Conservation (phyloP, 1,140 invertebrate species). For the Lithobius niger region DNA sequence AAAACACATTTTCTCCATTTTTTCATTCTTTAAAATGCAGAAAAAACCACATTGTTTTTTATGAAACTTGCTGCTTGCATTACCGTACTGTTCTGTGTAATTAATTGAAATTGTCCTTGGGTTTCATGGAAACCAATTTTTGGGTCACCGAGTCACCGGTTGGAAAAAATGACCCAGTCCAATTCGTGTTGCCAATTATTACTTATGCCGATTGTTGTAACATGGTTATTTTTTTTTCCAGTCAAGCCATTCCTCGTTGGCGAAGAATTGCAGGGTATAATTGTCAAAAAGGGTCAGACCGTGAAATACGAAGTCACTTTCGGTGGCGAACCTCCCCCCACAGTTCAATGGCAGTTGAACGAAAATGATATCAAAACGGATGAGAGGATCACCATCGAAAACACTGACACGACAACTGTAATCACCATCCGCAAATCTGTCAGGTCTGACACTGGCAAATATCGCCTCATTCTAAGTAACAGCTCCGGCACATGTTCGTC, state of each 20-base stretch:
- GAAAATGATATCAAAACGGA: slow-evolving; percentile 55
- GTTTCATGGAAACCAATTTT: too few species aligned
- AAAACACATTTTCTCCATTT: too few species aligned
- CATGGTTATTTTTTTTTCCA: slow-evolving; percentile 19
- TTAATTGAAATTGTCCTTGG: too few species aligned
- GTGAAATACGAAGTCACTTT: slow-evolving; percentile 89
- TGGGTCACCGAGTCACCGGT: too few species aligned
- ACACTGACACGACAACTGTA: slow-evolving; percentile 66
- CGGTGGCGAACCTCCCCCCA: slow-evolving; percentile 85
- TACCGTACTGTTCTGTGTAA: too few species aligned
- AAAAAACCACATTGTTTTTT: too few species aligned
- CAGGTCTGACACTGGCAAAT: slow-evolving; percentile 77
- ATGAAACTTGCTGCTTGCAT: too few species aligned
- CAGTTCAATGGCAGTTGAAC: slow-evolving; percentile 64
- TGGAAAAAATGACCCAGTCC: too few species aligned
- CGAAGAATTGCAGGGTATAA: slow-evolving; percentile 65
- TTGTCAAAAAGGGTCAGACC: slow-evolving; percentile 86
- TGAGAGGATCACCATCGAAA: slow-evolving; percentile 32
- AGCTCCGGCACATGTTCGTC: slow-evolving; percentile 70
- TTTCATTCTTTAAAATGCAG: too few species aligned
- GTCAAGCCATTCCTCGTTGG: slow-evolving; percentile 88
- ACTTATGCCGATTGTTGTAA: too few species aligned
- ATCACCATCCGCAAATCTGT: slow-evolving; percentile 74
- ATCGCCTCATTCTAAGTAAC: slow-evolving; percentile 69
- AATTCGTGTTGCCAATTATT: too few species aligned